These are phyloP conservation scores for Silurus glanis DNA, from an alignment of 2,113 vertebrate genomes.

Conservation along the genomic window DNA sequence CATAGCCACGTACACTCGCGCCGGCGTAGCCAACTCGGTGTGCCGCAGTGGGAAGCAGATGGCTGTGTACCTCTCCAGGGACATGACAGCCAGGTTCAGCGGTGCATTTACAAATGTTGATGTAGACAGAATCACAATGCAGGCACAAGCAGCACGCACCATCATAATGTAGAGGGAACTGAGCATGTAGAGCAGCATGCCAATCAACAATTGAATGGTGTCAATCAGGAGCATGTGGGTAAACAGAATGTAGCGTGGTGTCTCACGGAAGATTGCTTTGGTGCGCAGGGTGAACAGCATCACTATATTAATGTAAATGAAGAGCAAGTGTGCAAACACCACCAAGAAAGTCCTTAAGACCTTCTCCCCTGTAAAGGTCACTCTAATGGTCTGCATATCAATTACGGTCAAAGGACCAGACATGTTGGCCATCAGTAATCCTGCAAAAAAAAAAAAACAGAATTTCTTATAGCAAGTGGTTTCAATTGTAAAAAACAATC, in stretches of 20 bases:
- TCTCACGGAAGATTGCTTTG: slow-evolving; percentile 40
- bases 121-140: slow-evolving; percentile 27
- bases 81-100: slow-evolving; percentile 50
- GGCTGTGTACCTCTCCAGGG: slow-evolving; percentile 48
- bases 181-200: slow-evolving; percentile 19
- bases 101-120: slow-evolving; percentile 36
- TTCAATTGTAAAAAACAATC: neutral
- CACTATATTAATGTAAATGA: slow-evolving; percentile 44
- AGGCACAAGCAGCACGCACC: slow-evolving; percentile 24
- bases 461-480: neutral
- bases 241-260: slow-evolving; percentile 52
- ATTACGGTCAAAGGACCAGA: slow-evolving; percentile 21
- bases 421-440: slow-evolving; percentile 20
- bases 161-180: neutral
- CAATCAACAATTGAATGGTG: slow-evolving; percentile 15
- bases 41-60: slow-evolving; percentile 51
- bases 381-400: slow-evolving; percentile 14
- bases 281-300: slow-evolving; percentile 41
- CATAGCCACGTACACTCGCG: slow-evolving; percentile 19
- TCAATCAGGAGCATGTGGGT: slow-evolving; percentile 49
- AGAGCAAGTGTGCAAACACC: neutral
- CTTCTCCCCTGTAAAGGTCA: slow-evolving; percentile 19
- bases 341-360: slow-evolving; percentile 31
- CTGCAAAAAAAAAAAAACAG: neutral
- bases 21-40: slow-evolving; percentile 35